A percentile compares a stretch with the other conserved stretches of the same genome.
phyloP scores from a whole-genome alignment of 2,888 invertebrate species.

The Latheticus oryzae region DNA sequence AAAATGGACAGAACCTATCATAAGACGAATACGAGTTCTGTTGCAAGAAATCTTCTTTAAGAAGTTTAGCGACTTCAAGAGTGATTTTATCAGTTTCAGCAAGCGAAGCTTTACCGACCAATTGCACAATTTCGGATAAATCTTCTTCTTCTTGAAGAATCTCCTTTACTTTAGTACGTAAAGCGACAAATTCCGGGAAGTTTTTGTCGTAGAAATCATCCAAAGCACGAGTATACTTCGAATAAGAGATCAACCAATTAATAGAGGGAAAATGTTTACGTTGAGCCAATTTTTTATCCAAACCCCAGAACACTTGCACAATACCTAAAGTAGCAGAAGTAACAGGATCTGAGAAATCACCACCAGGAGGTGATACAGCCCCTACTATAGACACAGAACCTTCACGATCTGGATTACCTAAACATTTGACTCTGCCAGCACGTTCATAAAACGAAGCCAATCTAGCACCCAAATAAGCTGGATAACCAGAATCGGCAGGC shows the following conservation, averaged over 20 bases:
- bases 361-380: slow-evolving; percentile 99
- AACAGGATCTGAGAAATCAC: slow-evolving; percentile 99
- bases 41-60: slow-evolving; percentile 99
- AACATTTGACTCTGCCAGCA: slow-evolving; percentile 96
- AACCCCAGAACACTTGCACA: slow-evolving; percentile 99
- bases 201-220: slow-evolving; percentile 99
- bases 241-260: slow-evolving; percentile 98
- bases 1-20: slow-evolving; percentile 99
- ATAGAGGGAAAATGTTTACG: slow-evolving; percentile 99
- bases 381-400: slow-evolving; percentile 99
- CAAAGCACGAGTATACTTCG: slow-evolving; percentile 97
- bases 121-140: slow-evolving; percentile 98
- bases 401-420: slow-evolving; percentile 98
- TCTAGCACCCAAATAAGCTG: slow-evolving; percentile 98
- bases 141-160: slow-evolving; percentile 91
- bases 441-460: slow-evolving; percentile 99
- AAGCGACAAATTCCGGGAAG: slow-evolving; percentile 95
- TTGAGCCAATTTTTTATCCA: slow-evolving; percentile 98
- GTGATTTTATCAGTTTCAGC: slow-evolving; percentile 99
- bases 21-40: slow-evolving; percentile 98
- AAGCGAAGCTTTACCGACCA: slow-evolving; percentile 98
- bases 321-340: slow-evolving; percentile 94
- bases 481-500: slow-evolving; percentile 99
- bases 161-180: slow-evolving; percentile 91
- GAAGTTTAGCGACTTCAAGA: slow-evolving; percentile 95